Evolutionary conservation across 2,888 invertebrate species (phyloP), one percentile per base, ranked within the genome.

Genomic region (Cryptocephalus primarius): DNA sequence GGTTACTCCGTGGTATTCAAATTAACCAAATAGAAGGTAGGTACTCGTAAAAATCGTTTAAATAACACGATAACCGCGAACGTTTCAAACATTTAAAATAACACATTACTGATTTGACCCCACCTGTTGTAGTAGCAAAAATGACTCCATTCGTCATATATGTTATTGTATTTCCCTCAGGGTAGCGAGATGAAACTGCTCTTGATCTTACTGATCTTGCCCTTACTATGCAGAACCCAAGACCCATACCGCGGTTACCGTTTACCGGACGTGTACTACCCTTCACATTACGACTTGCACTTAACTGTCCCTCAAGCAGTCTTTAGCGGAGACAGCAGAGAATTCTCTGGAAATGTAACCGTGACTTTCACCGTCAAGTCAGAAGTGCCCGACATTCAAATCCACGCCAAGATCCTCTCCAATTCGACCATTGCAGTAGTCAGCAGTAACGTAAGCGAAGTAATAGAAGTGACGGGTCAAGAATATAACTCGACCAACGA

Each of bases 281-380:
- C 83, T 0, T 56, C 53, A 0, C 64, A 64, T n/a, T 85, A 83
- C 52, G 66, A 70, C 32, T 67, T 83, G 0, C 55, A 66, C 0
- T 56, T 83, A 6, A 68, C 65, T 8, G 32, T 62, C 4, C 41
- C 46, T 2, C 41, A 47, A 4, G 43, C 40, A 6, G 48, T 53
- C 14, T 53, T 58, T 38, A 49, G 45, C 1, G 48, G 44, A 9
- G 39, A 32, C 9, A 36, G n/a, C 4, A 38, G 34, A 13, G 40
- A 40, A 3, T 53, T 51, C 22, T n/a, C 34, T 1, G 52, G 52
- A 8, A 44, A 13, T 1, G 48, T 48, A 4, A 40, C 40, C n/a
- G 49, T 51, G 6, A 41, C 33, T n/a, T 51, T 51, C 43, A 14
- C 8, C 9, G 48, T 48, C 12, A 38, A 12, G 1, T 12, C 40